Conservation (phyloP, 2,797 vertebrate genomes). For the Phalanger gymnotis region DNA sequence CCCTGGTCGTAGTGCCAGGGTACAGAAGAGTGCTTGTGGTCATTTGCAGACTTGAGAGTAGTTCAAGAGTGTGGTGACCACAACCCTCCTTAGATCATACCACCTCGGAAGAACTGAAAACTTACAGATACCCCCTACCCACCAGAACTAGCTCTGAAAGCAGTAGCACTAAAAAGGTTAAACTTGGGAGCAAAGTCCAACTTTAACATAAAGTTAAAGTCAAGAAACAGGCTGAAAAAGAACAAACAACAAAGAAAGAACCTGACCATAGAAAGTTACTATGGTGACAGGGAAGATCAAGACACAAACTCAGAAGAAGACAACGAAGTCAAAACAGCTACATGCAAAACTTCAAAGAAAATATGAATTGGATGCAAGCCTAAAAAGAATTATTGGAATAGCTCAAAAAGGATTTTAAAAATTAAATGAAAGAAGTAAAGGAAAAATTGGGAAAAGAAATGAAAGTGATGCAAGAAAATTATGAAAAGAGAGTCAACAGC, state of each 20-base stretch:
- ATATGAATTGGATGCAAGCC: background rate
- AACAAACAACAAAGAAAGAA: background rate
- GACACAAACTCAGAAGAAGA: background rate
- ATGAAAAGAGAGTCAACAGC: background rate
- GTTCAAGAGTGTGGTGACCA: background rate
- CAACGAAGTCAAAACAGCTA: background rate
- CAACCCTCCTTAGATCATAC: background rate
- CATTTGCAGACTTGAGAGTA: background rate
- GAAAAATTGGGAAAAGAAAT: background rate
- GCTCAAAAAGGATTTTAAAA: too few relatives aligned
- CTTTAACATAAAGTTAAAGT: background rate
- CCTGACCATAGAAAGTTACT: background rate
- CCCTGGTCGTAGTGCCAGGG: background rate
- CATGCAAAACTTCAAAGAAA: background rate
- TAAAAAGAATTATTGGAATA: background rate
- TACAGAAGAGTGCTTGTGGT: background rate
- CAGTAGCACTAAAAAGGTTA: background rate
- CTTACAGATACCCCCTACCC: background rate
- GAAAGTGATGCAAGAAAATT: background rate
- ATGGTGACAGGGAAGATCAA: background rate
- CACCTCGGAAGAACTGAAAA: background rate
- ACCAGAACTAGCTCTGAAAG: background rate
- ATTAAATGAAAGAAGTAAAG: background rate
- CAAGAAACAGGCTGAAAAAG: background rate
- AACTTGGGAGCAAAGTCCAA: background rate